phyloP scores from a whole-genome alignment of 2,797 vertebrate species.

The Cirrhinus molitorella region DNA sequence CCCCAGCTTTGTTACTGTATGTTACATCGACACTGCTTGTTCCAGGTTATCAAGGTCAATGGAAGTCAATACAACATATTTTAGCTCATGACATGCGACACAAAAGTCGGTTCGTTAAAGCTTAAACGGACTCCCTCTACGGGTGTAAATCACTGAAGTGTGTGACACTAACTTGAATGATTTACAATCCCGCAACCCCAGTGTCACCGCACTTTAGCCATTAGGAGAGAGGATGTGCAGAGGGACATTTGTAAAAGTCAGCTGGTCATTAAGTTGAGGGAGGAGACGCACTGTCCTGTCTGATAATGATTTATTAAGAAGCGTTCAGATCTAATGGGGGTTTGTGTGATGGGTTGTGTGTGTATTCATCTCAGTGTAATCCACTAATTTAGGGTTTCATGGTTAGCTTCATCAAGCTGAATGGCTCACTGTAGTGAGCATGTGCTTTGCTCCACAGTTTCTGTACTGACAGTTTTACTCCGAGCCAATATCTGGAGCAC shows the following conservation, averaged over 20 bases:
- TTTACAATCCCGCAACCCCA: conserved; percentile 36
- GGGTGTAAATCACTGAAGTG: conserved; percentile 27
- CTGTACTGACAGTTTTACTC: conserved; percentile 47
- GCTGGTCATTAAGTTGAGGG: conserved; percentile 53
- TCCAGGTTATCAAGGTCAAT: conserved; percentile 5
- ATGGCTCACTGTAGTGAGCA: conserved; percentile 26
- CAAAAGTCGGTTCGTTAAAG: conserved; percentile 21
- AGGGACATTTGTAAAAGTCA: conserved; percentile 60
- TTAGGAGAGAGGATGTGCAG: conserved; percentile 37
- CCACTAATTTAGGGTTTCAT: conserved; percentile 12
- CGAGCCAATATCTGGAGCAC: conserved; percentile 50
- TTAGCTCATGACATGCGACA: conserved; percentile 26
- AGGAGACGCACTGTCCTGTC: conserved; percentile 52
- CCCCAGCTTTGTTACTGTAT: background rate
- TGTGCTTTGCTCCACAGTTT: conserved; percentile 47
- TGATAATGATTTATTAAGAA: conserved; percentile 58
- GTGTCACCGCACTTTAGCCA: conserved; percentile 42
- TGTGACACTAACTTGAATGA: conserved; percentile 40
- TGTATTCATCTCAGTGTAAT: conserved; percentile 33
- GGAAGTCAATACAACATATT: conserved; percentile 22
- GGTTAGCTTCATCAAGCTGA: conserved; percentile 26
- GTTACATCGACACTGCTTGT: background rate
- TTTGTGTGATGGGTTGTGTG: background rate
- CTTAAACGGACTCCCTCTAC: background rate
- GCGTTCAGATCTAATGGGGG: conserved; percentile 10